These are phyloP conservation scores for Cataglyphis altisquamis DNA, from an alignment of 2,888 invertebrate species.

Conservation along the genomic window DNA sequence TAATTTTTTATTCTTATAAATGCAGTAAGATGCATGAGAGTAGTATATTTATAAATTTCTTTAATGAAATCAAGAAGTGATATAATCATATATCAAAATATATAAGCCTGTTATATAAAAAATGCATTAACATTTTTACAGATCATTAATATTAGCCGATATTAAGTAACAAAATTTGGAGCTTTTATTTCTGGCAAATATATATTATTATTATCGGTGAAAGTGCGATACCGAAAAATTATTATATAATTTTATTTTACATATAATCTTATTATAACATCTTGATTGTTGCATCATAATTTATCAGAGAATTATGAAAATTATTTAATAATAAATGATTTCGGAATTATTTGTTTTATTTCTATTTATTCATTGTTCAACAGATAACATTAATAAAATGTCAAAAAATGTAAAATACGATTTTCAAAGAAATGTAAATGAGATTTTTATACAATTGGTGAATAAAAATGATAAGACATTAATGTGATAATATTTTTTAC, in stretches of 20 bases:
- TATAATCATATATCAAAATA: too few relatives aligned
- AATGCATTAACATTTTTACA: not conserved
- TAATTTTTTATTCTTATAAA: too few relatives aligned
- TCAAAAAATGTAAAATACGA: not conserved
- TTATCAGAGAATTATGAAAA: not conserved
- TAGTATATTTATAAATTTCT: too few relatives aligned
- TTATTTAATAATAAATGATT: not conserved
- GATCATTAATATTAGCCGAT: not conserved
- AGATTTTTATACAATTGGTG: too few relatives aligned
- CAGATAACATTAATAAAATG: not conserved
- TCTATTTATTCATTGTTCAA: not conserved
- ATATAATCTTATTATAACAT: not conserved
- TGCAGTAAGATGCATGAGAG: too few relatives aligned
- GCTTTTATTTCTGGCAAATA: not conserved
- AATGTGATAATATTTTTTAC: too few relatives aligned
- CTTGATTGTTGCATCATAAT: not conserved
- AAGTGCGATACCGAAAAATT: not conserved
- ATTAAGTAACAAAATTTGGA: not conserved
- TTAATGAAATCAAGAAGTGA: too few relatives aligned
- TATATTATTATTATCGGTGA: not conserved
- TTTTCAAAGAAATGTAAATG: not conserved
- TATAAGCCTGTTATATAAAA: not conserved
- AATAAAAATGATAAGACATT: too few relatives aligned
- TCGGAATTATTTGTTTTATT: not conserved
- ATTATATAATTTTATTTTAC: not conserved